Base-by-base conservation (phyloP, 1,140 invertebrate genomes). In the Dinothrombium tinctorium region DNA sequence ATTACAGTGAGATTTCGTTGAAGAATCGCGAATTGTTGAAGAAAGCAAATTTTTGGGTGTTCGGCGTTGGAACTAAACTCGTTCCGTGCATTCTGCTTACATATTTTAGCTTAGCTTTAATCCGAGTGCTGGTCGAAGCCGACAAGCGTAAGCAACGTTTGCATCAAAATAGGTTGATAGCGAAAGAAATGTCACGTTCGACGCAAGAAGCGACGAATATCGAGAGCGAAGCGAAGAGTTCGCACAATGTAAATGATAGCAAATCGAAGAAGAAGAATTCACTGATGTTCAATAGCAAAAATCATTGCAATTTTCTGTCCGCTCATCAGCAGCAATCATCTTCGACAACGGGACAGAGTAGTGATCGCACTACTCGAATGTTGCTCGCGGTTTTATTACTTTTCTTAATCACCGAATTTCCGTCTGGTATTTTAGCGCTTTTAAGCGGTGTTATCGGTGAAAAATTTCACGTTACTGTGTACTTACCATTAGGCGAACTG, bases 311-410 rank as follows among this genome's bases (percentile, higher is more conserved):
- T n/a, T n/a, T n/a, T n/a, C n/a, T n/a, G n/a, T n/a, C n/a, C n/a
- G n/a, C n/a, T n/a, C n/a, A n/a, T n/a, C n/a, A n/a, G n/a, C n/a
- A n/a, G n/a, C n/a, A n/a, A n/a, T n/a, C n/a, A n/a, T n/a, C n/a
- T n/a, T n/a, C n/a, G n/a, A n/a, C n/a, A n/a, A n/a, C n/a, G n/a
- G n/a, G n/a, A n/a, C n/a, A n/a, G n/a, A n/a, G n/a, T n/a, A 36
- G 33, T 36, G 33, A 86, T 55, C 67, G 76, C 44, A 92, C 86
- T 0, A 90, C 84, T 0, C 71, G 73, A 44, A 86, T 94, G 73
- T 63, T 92, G 7, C 61, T 92, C 3, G 81, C 81, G 0, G 74
- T 92, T 0, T 61, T 90, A 2, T 56, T 60, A 11, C 44, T 60
- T 2, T 60, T 60, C 42, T 49, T 60, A 11, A 56, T 72, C 19